phyloP scores from a whole-genome alignment of 1,140 invertebrate genomes.

The Gonatopus flavifemur region DNA sequence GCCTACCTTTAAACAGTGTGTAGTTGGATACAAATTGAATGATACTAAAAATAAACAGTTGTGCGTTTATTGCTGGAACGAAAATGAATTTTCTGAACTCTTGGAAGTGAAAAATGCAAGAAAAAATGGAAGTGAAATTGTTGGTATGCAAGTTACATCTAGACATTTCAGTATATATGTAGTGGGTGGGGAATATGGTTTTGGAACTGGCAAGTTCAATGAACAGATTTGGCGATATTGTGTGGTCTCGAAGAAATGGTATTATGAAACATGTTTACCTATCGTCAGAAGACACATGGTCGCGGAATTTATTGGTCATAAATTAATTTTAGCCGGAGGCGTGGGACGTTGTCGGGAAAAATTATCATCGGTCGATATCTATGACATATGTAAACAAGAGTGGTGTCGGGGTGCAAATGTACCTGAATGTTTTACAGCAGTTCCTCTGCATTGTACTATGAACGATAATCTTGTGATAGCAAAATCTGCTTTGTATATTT shows the following conservation, averaged over 20 bases:
- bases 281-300: conserved; percentile 36
- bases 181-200: conserved; percentile 31
- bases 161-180: conserved; percentile 40
- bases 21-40: conserved; percentile 4
- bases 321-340: conserved; percentile 33
- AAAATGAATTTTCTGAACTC: conserved; percentile 15
- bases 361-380: conserved; percentile 22
- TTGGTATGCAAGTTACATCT: conserved; percentile 27
- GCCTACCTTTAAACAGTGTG: conserved; percentile 5
- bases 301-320: conserved; percentile 28
- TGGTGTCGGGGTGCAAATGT: not conserved
- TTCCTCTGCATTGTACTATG: conserved; percentile 25
- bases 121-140: conserved; percentile 7
- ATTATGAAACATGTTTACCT: conserved; percentile 26
- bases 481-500: not conserved
- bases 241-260: conserved; percentile 35
- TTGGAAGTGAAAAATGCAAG: conserved; percentile 13
- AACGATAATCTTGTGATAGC: conserved; percentile 22
- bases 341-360: conserved; percentile 34
- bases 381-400: conserved; percentile 32
- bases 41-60: not conserved
- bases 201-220: conserved; percentile 31
- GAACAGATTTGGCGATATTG: conserved; percentile 34
- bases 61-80: conserved; percentile 28
- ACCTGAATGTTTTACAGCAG: conserved; percentile 20